Evolutionary conservation across 53 echinoderm and acorn worm genomes (phyloP).

Genomic region (Henricia sp.): DNA sequence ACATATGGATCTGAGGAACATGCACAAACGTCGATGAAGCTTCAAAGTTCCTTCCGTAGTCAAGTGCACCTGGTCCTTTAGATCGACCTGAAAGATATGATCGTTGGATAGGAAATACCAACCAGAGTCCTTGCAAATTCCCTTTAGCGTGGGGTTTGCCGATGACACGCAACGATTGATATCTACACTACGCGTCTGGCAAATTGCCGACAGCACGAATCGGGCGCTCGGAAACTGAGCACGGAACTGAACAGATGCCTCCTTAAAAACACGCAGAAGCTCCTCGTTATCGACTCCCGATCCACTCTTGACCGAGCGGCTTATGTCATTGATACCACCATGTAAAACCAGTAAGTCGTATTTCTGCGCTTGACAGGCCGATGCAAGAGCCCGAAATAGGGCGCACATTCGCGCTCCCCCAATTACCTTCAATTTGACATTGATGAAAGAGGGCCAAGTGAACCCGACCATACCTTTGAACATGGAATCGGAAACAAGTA

Average conservation of each 20-base stretch:
- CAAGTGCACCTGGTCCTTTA: slow-evolving; percentile 29
- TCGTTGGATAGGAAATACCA: slow-evolving; percentile 24
- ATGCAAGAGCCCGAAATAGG: neutral
- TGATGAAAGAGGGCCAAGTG: slow-evolving; percentile 10
- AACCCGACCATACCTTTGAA: slow-evolving; percentile 5
- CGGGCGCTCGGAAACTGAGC: neutral
- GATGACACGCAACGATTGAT: neutral
- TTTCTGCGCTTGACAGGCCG: slow-evolving; percentile 1
- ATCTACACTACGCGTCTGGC: slow-evolving; percentile 3
- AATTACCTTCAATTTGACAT: neutral
- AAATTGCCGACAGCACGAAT: slow-evolving; percentile 18
- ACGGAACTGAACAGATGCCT: neutral
- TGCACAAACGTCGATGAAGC: slow-evolving; percentile 12
- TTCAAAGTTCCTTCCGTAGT: slow-evolving; percentile 1
- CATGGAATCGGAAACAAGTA: slow-evolving; percentile 16
- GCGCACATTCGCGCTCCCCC: slow-evolving; percentile 27
- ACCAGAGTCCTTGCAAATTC: neutral
- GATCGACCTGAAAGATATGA: slow-evolving; percentile 22
- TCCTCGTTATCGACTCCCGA: neutral
- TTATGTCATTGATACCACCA: slow-evolving; percentile 22
- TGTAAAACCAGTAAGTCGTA: neutral
- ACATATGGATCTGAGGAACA: slow-evolving; percentile 11
- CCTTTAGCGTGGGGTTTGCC: neutral
- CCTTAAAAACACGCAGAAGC: slow-evolving; percentile 7
- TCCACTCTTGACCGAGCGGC: neutral